A percentile compares a stretch with the other conserved stretches of the same genome.
Conservation (phyloP, 2,888 invertebrate species). For the Spisula subtruncata region DNA sequence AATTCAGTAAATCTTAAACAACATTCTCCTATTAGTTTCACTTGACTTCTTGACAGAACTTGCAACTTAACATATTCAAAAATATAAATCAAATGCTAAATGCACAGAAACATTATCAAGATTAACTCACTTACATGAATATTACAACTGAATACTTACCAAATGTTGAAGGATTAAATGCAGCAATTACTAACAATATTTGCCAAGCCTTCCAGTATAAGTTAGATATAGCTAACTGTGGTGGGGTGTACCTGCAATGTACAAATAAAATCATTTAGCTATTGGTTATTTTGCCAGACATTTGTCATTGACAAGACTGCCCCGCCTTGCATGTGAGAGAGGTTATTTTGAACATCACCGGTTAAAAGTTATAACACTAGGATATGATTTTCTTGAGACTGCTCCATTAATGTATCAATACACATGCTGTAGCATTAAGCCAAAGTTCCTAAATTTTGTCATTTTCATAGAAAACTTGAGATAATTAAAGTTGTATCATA, state of each 20-base stretch:
- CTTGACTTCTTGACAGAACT: no score
- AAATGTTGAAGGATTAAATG: constrained; percentile 96
- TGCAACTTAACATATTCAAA: no score
- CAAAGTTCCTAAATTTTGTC: no score
- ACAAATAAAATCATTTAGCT: background rate
- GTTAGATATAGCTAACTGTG: constrained; percentile 95
- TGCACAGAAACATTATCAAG: background rate
- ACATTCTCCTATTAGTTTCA: background rate
- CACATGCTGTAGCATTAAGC: no score
- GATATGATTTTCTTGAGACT: no score
- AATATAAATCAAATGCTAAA: no score
- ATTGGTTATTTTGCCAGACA: background rate
- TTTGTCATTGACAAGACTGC: background rate
- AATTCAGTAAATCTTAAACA: background rate
- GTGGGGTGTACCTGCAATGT: constrained; percentile 91
- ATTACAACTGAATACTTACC: constrained; percentile 89
- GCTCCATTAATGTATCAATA: no score
- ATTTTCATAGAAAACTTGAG: no score
- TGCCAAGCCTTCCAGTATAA: constrained; percentile 98
- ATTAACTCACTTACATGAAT: background rate
- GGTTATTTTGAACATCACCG: no score
- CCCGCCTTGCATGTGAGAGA: no score
- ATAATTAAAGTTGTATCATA: no score
- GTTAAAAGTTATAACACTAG: no score
- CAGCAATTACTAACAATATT: constrained; percentile 94